phyloP scores from a whole-genome alignment of 2,113 vertebrate species.

The Blennius ocellaris region DNA sequence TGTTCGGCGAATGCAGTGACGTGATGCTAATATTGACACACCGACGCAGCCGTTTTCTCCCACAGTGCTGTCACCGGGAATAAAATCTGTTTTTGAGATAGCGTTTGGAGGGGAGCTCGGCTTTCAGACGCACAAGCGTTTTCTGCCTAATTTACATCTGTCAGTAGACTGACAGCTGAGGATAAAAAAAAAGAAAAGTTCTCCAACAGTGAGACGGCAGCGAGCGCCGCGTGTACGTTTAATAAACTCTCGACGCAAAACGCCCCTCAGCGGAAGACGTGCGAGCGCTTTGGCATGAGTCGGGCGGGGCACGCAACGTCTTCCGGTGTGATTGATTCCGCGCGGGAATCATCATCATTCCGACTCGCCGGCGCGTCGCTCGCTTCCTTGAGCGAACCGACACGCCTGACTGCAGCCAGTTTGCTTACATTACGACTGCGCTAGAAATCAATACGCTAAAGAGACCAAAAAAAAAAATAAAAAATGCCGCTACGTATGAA shows the following conservation, averaged over 20 bases:
- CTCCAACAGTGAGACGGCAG: constrained; percentile 37
- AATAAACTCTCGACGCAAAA: constrained; percentile 64
- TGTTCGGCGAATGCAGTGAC: constrained; percentile 5
- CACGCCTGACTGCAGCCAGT: constrained; percentile 37
- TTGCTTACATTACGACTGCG: constrained; percentile 28
- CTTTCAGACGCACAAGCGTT: constrained; percentile 23
- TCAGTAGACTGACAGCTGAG: constrained; percentile 59
- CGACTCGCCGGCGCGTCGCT: constrained; percentile 34
- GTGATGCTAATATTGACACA: constrained; percentile 20
- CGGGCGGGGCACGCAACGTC: constrained; percentile 34
- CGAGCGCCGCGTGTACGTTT: constrained; percentile 59
- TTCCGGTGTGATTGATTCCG: constrained; percentile 65
- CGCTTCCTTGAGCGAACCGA: constrained; percentile 9
- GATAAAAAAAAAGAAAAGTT: constrained; percentile 62
- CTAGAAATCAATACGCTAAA: no score
- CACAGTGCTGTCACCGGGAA: neutral
- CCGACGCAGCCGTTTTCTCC: neutral
- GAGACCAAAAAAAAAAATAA: no score
- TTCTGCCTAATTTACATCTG: constrained; percentile 63
- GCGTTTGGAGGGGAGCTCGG: neutral
- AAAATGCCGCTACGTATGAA: no score
- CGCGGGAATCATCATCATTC: constrained; percentile 64
- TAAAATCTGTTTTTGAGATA: constrained; percentile 23
- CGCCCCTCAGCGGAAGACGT: constrained; percentile 36
- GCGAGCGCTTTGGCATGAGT: constrained; percentile 57